A percentile compares a stretch with the other conserved stretches of the same genome.
Evolutionary conservation across 2,888 invertebrate species (phyloP).

Genomic region (Antitype chi): DNA sequence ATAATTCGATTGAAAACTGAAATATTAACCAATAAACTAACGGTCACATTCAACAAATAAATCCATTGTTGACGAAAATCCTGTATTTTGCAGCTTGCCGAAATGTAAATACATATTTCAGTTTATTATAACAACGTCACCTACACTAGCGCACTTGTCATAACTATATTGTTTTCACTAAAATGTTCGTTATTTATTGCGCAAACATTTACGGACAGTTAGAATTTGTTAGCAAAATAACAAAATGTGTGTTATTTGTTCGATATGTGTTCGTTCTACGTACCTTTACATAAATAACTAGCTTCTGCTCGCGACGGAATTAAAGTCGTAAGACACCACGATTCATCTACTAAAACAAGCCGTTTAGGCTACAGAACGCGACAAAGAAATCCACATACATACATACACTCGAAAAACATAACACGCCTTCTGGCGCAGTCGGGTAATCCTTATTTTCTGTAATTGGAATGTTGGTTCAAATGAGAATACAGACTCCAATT

Average conservation of each 20-base stretch:
- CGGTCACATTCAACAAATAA: conserved; percentile 5
- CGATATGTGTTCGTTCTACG: conserved; percentile 6
- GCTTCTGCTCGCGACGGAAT: no score
- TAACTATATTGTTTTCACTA: conserved; percentile 42
- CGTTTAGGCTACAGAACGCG: no score
- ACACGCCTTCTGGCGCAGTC: no score
- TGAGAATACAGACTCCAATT: conserved; percentile 24
- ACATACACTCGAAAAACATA: no score
- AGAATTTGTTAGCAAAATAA: conserved; percentile 19
- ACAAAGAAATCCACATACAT: no score
- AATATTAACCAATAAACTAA: not conserved
- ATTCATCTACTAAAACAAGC: no score
- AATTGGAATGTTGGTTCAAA: conserved; percentile 21
- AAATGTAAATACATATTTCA: conserved; percentile 40
- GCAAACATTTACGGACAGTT: conserved; percentile 13
- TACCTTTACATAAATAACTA: not conserved
- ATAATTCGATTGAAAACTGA: not conserved
- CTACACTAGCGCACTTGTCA: conserved; percentile 21
- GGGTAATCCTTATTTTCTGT: conserved; percentile 16
- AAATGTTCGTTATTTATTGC: conserved; percentile 37
- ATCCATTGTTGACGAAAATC: conserved; percentile 3
- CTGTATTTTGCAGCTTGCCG: conserved; percentile 15
- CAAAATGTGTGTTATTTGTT: not conserved
- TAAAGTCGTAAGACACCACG: no score
- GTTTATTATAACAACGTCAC: conserved; percentile 42